Evolutionary conservation across 1,140 invertebrate genomes (phyloP).

Genomic region (Cyphomyrmex costatus): DNA sequence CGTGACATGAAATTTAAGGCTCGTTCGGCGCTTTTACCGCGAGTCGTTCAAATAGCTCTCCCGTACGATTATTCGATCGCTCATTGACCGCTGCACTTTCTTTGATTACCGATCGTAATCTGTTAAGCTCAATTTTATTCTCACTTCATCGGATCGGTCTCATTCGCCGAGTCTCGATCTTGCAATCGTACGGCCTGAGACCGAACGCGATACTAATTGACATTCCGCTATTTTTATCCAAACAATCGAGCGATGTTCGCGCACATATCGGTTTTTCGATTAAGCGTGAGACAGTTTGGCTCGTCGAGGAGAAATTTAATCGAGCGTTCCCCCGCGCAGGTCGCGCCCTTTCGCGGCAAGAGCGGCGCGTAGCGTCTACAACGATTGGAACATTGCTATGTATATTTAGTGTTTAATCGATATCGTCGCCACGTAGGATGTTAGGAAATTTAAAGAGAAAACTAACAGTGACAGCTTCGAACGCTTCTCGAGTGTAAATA

Average conservation of each 20-base stretch:
- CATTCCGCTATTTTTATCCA: constrained; percentile 56
- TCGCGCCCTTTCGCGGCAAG: constrained; percentile 7
- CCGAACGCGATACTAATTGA: constrained; percentile 37
- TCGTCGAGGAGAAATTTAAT: constrained; percentile 64
- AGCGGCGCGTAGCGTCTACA: constrained; percentile 78
- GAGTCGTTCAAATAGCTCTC: constrained; percentile 34
- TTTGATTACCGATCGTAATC: constrained; percentile 52
- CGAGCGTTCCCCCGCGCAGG: constrained; percentile 34
- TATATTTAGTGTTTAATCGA: constrained; percentile 78
- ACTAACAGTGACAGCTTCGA: constrained; percentile 76
- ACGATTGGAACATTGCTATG: constrained; percentile 79
- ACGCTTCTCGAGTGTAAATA: constrained; percentile 78
- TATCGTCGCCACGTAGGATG: constrained; percentile 74
- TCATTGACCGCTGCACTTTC: constrained; percentile 47
- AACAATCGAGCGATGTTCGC: constrained; percentile 1
- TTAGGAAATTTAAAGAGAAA: constrained; percentile 63
- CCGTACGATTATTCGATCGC: constrained; percentile 55
- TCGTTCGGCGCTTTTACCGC: constrained; percentile 57
- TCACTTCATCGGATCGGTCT: constrained; percentile 35
- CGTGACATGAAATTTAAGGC: constrained; percentile 60
- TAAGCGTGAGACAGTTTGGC: constrained; percentile 56
- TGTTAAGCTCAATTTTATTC: constrained; percentile 61
- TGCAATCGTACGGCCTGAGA: no score
- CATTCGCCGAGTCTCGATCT: background rate
- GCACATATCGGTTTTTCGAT: constrained; percentile 51